Evolutionary conservation across 1,140 invertebrate genomes (phyloP), one percentile per base, ranked within the genome.

Genomic region (Campodea augens): DNA sequence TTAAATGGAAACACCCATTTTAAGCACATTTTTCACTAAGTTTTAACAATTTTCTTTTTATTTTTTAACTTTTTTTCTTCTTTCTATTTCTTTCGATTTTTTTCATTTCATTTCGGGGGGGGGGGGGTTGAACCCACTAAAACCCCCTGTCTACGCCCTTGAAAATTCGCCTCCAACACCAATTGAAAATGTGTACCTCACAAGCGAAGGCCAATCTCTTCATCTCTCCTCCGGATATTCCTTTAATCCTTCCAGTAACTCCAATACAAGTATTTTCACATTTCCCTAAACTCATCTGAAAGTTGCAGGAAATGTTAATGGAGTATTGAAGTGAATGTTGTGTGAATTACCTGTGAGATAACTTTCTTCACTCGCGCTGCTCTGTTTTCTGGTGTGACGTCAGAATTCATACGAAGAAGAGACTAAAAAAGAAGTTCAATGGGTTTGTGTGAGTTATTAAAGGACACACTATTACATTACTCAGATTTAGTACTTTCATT

Each of bases 141-240:
- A 13, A 42, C 24, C n/a, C 38, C 4, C 18, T 36, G n/a, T n/a
- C n/a, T n/a, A n/a, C n/a, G n/a, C n/a, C n/a, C 20, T 15, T 7
- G 3, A 45, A 45, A 36, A 1, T 15, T 25, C 2, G 12, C 37
- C 41, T 36, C 32, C n/a, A n/a, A n/a, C 20, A 20, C 13, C 7
- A n/a, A 38, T 46, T 20, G 29, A 23, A 44, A 38, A 12, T 10
- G 44, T 52, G 51, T 39, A 92, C 85, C 68, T 97, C 92, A 1
- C 87, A 86, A 23, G 90, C 92, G 63, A 97, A 95, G 0, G 90
- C 81, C n/a, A 98, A 63, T 51, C 92, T 71, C 60, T 93, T 95
- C 68, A 81, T 83, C 66, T 98, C 93, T 1, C 92, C 92, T 15
- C 91, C 91, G 0, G 90, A 96, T 23, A 98, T 81, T 0, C 91